These are phyloP conservation scores for Diloba caeruleocephala DNA, from an alignment of 2,888 invertebrate genomes.

Conservation along the genomic window DNA sequence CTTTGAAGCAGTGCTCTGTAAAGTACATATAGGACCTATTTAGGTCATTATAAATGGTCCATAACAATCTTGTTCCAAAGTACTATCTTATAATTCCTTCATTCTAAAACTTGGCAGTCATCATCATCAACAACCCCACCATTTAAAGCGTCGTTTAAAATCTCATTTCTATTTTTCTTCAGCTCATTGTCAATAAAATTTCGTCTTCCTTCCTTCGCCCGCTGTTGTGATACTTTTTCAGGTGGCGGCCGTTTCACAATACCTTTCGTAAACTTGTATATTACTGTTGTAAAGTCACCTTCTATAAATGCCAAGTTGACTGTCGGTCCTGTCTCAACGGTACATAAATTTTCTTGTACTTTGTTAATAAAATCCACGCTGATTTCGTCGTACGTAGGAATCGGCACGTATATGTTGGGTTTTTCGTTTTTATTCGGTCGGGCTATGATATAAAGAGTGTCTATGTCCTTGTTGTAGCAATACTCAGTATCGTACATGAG, in stretches of 20 bases:
- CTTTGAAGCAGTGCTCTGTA: too few species aligned
- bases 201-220: slow-evolving; percentile 72
- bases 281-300: slow-evolving; percentile 80
- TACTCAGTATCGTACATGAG: slow-evolving; percentile 86
- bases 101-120: slow-evolving; percentile 73
- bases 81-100: slow-evolving; percentile 28
- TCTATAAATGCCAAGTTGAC: slow-evolving; percentile 83
- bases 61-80: slow-evolving; percentile 11
- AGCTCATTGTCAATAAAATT: slow-evolving; percentile 80
- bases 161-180: slow-evolving; percentile 69
- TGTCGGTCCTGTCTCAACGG: slow-evolving; percentile 78
- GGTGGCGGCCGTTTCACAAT: slow-evolving; percentile 69
- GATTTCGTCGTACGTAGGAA: slow-evolving; percentile 71
- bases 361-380: slow-evolving; percentile 74
- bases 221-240: slow-evolving; percentile 63
- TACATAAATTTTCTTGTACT: slow-evolving; percentile 83
- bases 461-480: slow-evolving; percentile 81
- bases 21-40: too few species aligned
- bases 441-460: slow-evolving; percentile 81
- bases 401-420: slow-evolving; percentile 82
- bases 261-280: slow-evolving; percentile 82
- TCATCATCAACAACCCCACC: slow-evolving; percentile 82
- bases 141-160: slow-evolving; percentile 77
- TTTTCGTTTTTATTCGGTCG: slow-evolving; percentile 75
- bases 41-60: slow-evolving; percentile 5